phyloP scores from a whole-genome alignment of 2,888 invertebrate genomes.

The Drosophila pseudotalamancana region DNA sequence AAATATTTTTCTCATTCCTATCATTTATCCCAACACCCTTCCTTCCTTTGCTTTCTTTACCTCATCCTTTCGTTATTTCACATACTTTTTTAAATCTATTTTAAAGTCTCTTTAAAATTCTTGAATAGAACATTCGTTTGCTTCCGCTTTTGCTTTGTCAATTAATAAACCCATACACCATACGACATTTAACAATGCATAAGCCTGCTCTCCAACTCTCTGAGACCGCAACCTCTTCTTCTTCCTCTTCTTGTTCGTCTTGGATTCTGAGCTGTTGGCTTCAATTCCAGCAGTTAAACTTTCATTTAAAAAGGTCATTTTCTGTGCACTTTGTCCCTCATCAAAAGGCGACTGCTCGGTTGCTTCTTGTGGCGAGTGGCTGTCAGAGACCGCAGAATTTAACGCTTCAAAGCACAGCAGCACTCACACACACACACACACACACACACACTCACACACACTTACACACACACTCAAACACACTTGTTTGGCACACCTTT shows the following conservation, averaged over 20 bases:
- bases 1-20: no score
- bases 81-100: no score
- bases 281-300: constrained; percentile 48
- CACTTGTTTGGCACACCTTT: constrained; percentile 28
- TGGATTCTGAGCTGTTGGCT: constrained; percentile 8
- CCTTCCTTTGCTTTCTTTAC: no score
- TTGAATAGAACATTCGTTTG: constrained; percentile 1
- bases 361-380: constrained; percentile 27
- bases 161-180: constrained; percentile 42
- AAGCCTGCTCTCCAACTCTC: neutral
- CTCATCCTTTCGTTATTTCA: no score
- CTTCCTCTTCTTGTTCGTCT: no score
- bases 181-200: constrained; percentile 1
- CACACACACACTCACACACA: neutral
- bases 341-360: constrained; percentile 53
- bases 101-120: neutral
- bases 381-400: constrained; percentile 65
- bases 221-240: constrained; percentile 2
- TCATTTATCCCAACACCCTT: no score
- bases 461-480: neutral
- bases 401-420: constrained; percentile 48
- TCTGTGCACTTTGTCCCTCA: constrained; percentile 59
- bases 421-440: constrained; percentile 13
- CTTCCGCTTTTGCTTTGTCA: constrained; percentile 32
- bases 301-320: constrained; percentile 44